Evolutionary conservation across 53 echinoderm and acorn worm species (phyloP).

Genomic region (Stichopus horrens): DNA sequence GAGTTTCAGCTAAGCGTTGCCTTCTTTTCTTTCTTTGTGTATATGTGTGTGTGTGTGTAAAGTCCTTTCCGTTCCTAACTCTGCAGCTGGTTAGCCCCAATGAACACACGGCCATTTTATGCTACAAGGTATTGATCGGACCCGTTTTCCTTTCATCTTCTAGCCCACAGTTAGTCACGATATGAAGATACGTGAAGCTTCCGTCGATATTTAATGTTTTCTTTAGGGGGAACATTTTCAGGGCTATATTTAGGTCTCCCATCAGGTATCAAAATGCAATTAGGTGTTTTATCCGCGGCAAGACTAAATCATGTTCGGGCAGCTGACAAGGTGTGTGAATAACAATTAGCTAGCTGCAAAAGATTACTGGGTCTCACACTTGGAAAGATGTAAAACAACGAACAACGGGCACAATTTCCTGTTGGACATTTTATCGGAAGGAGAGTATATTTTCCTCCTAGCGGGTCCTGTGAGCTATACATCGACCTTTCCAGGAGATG

Average conservation of each 20-base stretch:
- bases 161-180: conserved; percentile 3
- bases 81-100: conserved; percentile 2
- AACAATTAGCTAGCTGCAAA: neutral
- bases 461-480: neutral
- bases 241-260: conserved; percentile 11
- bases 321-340: conserved; percentile 32
- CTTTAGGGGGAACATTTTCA: conserved; percentile 27
- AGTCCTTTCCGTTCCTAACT: neutral
- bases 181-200: conserved; percentile 8
- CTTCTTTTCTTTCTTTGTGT: neutral
- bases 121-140: conserved; percentile 2
- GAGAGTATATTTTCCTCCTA: neutral
- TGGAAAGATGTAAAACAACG: neutral
- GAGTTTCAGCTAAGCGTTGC: neutral
- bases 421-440: neutral
- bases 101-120: conserved; percentile 4
- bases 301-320: conserved; percentile 14
- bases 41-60: neutral
- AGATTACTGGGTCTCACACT: neutral
- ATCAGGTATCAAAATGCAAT: conserved; percentile 30
- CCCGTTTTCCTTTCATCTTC: conserved; percentile 1
- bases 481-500: neutral
- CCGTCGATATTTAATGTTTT: conserved; percentile 8
- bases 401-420: neutral
- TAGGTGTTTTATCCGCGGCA: conserved; percentile 32